Base-by-base conservation (phyloP, 2,888 invertebrate genomes). In the Mantis religiosa region DNA sequence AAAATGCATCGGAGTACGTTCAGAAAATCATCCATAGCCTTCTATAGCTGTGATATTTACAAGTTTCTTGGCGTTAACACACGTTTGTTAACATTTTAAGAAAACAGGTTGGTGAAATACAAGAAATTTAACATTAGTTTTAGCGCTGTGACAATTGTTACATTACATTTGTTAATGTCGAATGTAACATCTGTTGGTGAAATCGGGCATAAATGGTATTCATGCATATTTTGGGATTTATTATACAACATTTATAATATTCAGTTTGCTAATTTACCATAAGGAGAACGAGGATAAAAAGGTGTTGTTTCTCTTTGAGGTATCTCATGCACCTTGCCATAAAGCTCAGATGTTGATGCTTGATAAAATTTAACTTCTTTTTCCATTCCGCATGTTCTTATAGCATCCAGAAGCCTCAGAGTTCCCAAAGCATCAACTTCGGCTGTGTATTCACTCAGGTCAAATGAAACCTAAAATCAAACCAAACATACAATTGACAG, bases 341-440 rank as follows among this genome's bases (percentile, higher is more conserved):
- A 99, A 82, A 99, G 94, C 92, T 99, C 99, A 0, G 98, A 98
- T 0, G 99, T 99, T 8, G 98, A 98, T 0, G 99, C 99, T 93
- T 99, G 99, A 94, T 99, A 99, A 93, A 99, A 98, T 92, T 95
- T 96, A 0, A 98, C 96, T 28, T 95, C 94, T 88, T 96, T 96
- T 91, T 97, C 97, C 90, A 99, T 94, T 0, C 97, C 97, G 90
- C 97, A 98, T 0, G 98, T 98, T 91, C 98, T 95, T 89, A 99
- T 97, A 0, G 99, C 99, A 92, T 99, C 99, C 87, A 99, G 93
- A 71, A 99, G 94, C 91, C 99, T 94, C 34, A 99, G 94, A 0
- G 98, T 98, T 20, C 99, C 99, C n/a, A 99, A 95, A 0, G 97
- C 99, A 93, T 99, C 98, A 1, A 99, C 99, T 94, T 99, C 99